These are phyloP conservation scores for Podilymbus podiceps DNA, from an alignment of 2,113 vertebrate genomes.

Conservation along the genomic window DNA sequence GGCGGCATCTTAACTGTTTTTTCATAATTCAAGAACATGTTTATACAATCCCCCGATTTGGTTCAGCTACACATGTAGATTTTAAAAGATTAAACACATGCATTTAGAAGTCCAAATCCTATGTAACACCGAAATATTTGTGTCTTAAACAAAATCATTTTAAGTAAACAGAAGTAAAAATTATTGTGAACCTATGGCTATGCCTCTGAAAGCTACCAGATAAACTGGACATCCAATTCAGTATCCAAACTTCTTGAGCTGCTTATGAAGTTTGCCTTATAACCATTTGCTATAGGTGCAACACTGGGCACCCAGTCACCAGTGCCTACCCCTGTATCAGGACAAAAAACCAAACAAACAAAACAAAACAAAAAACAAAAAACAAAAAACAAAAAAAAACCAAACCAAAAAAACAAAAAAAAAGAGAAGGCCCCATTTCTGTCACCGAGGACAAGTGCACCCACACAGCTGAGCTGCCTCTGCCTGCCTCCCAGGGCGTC, in stretches of 20 bases:
- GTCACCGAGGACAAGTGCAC: background rate
- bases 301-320: background rate
- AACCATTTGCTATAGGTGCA: background rate
- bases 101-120: background rate
- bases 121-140: background rate
- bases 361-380: too few species aligned
- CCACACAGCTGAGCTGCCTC: background rate
- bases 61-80: background rate
- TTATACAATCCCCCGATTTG: background rate
- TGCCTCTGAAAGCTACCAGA: background rate
- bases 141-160: background rate
- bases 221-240: background rate
- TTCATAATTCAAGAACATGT: background rate
- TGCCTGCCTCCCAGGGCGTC: background rate
- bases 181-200: fast-evolving
- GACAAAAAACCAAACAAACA: too few species aligned
- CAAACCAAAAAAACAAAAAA: too few species aligned
- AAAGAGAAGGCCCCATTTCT: background rate
- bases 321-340: fast-evolving
- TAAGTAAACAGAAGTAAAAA: background rate
- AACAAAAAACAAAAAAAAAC: too few species aligned
- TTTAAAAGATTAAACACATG: background rate
- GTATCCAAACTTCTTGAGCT: background rate
- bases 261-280: background rate
- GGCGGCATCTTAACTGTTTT: background rate